A percentile compares a stretch with the other conserved stretches of the same genome.
phyloP scores from a whole-genome alignment of 1,140 invertebrate genomes.

The Macrobrachium nipponense region DNA sequence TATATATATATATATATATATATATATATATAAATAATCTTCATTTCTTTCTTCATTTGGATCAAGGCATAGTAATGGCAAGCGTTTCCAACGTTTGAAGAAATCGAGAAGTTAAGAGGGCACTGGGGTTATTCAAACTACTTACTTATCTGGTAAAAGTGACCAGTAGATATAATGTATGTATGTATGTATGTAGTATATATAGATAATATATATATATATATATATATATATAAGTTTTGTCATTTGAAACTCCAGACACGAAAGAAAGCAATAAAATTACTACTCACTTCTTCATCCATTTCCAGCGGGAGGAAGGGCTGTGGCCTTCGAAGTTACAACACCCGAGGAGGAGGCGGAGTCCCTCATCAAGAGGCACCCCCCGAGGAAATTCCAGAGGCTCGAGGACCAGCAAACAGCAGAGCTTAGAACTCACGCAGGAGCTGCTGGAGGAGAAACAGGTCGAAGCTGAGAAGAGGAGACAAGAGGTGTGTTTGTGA shows the following conservation, averaged over 20 bases:
- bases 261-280: not conserved
- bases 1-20: no score
- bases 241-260: not conserved
- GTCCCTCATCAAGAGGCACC: conserved; percentile 73
- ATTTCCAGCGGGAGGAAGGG: conserved; percentile 62
- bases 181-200: no score
- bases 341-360: conserved; percentile 68
- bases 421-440: conserved; percentile 70
- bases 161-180: no score
- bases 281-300: not conserved
- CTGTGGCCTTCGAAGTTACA: conserved; percentile 78
- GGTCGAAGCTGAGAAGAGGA: conserved; percentile 74
- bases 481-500: conserved; percentile 64
- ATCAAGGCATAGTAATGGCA: no score
- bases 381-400: conserved; percentile 74
- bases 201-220: no score
- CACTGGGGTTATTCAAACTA: no score
- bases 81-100: no score
- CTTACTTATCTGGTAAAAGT: no score
- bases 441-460: conserved; percentile 77
- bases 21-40: no score
- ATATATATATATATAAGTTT: not conserved
- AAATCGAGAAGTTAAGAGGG: no score
- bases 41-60: no score
- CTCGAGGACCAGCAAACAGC: conserved; percentile 70